Percentiles rank a stretch among this genome's conserved stretches.
These are phyloP conservation scores for Laterallus jamaicensis DNA, from an alignment of 2,113 vertebrate genomes.

Conservation along the genomic window DNA sequence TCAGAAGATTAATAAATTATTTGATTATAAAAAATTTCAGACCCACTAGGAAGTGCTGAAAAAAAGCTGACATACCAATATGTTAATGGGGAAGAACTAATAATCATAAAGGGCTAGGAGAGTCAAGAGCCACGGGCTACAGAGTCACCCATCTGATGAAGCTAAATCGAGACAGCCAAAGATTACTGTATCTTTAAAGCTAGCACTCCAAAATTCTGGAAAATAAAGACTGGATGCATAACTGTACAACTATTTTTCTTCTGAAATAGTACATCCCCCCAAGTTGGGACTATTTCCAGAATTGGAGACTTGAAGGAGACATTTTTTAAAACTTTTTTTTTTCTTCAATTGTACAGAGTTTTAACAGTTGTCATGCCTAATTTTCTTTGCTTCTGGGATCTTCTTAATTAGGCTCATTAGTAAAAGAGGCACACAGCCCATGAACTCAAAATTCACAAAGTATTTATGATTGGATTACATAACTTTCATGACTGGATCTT, in stretches of 20 bases:
- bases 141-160: neutral
- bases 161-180: neutral
- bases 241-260: neutral
- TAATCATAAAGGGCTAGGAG: neutral
- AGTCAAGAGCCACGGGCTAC: neutral
- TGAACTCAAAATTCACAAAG: neutral
- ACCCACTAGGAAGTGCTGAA: neutral
- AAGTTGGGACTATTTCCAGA: neutral
- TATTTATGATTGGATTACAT: neutral
- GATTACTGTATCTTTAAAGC: neutral
- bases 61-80: neutral
- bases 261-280: neutral
- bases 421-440: neutral
- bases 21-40: neutral
- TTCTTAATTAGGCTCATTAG: constrained; percentile 18
- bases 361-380: neutral
- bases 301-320: neutral
- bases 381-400: neutral
- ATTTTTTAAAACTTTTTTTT: neutral
- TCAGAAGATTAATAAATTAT: neutral
- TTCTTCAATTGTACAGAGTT: neutral
- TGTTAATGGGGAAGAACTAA: neutral
- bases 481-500: neutral
- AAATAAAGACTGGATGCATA: neutral
- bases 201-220: neutral